Base-by-base conservation (phyloP, 2,797 vertebrate genomes). In the Xiphorhynchus erythropygius region DNA sequence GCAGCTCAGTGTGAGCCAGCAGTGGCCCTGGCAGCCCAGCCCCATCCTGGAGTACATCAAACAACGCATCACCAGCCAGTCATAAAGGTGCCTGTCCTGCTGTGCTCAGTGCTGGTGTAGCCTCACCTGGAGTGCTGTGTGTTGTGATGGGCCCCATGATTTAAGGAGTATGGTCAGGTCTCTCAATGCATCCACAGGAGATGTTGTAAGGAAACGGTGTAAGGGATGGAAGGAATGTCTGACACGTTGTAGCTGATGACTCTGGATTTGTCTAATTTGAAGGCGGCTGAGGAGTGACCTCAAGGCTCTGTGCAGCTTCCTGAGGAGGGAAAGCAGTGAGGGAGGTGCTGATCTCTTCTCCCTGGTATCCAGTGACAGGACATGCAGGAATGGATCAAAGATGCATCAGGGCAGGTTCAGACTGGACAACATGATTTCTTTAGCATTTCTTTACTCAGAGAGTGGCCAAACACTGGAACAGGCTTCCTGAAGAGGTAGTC, bases 1-100 rank as follows among this genome's bases (percentile, higher is more conserved):
- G 50, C 44, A 75, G 2, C 37, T 33, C 62, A 18, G 0, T 5
- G 11, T 2, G 49, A 69, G 24, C 28, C 82, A 44, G 42, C 28
- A 23, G 17, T 6, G 42, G 49, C 25, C 28, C 3, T 17, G 28
- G 39, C 33, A 73, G 39, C 41, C 24, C 47, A 59, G 64, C 17
- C 64, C 49, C 39, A 44, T 6, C 17, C 30, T 27, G 9, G 18
- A 30, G 33, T 10, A 33, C 56, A 41, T 1, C 77, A 57, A 46
- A 39, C 56, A 37, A 52, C 22, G 44, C 33, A 17, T 27, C 9
- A 11, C 1, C 44, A 57, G 50, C 1, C 0, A 1, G 56, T 2
- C 37, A 50, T 22, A 4, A 50, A 14, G 55, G 11, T 0, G 28
- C 42, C 27, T 11, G 49, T 30, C 10, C 56, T 39, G 49, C 63